Base-by-base conservation (phyloP, 2,888 invertebrate species). In the Brenthis hecate region DNA sequence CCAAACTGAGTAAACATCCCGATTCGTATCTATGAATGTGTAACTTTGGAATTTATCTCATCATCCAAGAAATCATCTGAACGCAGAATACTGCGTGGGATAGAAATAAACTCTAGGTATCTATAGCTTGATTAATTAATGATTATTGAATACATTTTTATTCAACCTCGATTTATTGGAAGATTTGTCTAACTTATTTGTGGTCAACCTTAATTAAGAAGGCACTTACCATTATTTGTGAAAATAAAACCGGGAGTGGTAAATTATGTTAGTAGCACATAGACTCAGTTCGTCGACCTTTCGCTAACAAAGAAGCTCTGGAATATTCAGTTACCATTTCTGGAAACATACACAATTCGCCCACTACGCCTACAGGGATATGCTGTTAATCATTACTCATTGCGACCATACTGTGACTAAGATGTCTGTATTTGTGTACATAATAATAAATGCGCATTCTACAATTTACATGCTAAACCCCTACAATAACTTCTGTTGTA, bases 381-480 rank as follows among this genome's bases (percentile, higher is more conserved):
- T 82, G 80, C 82, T 83, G 82, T 86, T 85, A 87, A 86, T 87
- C 85, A 83, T 80, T 83, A 83, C 82, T 81, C 77, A 74, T 71
- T 71, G 73, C 81, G 79, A 82, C 80, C 83, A 80, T 78, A 76
- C 76, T 69, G 62, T 84, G 81, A 83, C 82, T 85, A 85, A 85
- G 77, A 72, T 73, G 72, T 58, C 67, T 67, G 56, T 65, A 66
- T 72, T 74, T 69, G 62, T 70, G 68, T 70, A 70, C 63, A 56
- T 53, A 57, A 69, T 64, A 64, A 66, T 64, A 60, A 60, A 55
- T 53, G 43, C 50, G n/a, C 51, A 62, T 58, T 51, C 65, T 36
- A 32, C 32, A 56, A 36, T 32, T 23, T 51, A 50, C 32, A 13
- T n/a, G 6, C 50, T 55, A 58, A 55, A 47, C 16, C 50, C 13